Evolutionary conservation across 2,113 vertebrate genomes (phyloP).

Genomic region (Neodontobutis hainanensis): DNA sequence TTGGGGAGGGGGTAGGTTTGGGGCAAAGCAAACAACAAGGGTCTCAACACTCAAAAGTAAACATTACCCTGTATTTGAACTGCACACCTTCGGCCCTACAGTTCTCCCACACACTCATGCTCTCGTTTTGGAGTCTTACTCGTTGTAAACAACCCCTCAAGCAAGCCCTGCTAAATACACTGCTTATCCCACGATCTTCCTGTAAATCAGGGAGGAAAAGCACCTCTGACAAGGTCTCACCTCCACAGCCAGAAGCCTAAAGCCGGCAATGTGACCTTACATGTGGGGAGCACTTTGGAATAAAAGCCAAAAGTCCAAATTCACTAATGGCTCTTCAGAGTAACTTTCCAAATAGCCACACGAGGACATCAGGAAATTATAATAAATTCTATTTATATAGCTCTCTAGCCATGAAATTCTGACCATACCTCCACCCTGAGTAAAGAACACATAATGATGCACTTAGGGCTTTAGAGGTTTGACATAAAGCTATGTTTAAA

Average conservation of each 20-base stretch:
- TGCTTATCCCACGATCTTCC: conserved; percentile 65
- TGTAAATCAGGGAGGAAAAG: conserved; percentile 73
- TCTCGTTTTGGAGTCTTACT: conserved; percentile 56
- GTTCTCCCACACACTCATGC: conserved; percentile 66
- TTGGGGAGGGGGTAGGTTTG: conserved; percentile 31
- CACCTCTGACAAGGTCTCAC: conserved; percentile 71
- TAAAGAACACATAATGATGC: conserved; percentile 1
- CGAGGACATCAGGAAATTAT: conserved; percentile 24
- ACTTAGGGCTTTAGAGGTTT: conserved; percentile 17
- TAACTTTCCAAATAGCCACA: conserved; percentile 35
- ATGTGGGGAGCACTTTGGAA: conserved; percentile 38
- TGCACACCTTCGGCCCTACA: conserved; percentile 71
- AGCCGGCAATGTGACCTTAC: conserved; percentile 32
- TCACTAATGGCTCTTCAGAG: conserved; percentile 34
- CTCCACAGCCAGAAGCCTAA: conserved; percentile 46
- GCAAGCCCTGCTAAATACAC: conserved; percentile 67
- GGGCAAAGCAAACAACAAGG: conserved; percentile 74
- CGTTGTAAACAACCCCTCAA: conserved; percentile 57
- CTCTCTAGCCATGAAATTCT: not conserved
- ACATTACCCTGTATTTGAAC: conserved; percentile 80
- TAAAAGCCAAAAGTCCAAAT: conserved; percentile 16
- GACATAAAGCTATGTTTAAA: conserved; percentile 28
- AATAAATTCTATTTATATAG: conserved; percentile 32
- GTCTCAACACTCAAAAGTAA: conserved; percentile 74
- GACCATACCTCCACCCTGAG: not conserved